A percentile compares a stretch with the other conserved stretches of the same genome.
These are phyloP conservation scores for Albula glossodonta DNA, from an alignment of 2,113 vertebrate genomes.

Conservation along the genomic window DNA sequence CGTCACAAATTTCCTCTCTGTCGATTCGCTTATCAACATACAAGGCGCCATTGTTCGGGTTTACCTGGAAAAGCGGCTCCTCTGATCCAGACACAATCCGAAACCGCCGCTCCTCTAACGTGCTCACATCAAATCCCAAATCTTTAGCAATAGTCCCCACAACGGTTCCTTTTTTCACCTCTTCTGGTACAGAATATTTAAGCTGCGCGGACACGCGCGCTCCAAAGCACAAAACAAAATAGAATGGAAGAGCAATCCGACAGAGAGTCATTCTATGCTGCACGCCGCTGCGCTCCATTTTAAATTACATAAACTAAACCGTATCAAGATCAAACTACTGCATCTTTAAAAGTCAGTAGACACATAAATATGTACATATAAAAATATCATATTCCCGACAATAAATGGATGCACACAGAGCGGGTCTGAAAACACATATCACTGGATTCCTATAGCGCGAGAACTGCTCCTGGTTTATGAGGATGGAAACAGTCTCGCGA, in stretches of 20 bases:
- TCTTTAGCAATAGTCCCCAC: slow-evolving; percentile 69
- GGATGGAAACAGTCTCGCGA: slow-evolving; percentile 1
- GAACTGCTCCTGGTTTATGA: not conserved
- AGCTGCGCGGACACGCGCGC: slow-evolving; percentile 43
- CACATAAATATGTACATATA: not conserved
- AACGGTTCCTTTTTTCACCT: slow-evolving; percentile 47
- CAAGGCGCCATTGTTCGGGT: slow-evolving; percentile 61
- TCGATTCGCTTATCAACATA: slow-evolving; percentile 51
- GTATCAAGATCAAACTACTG: no score
- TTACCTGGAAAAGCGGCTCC: slow-evolving; percentile 55
- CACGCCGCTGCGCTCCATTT: slow-evolving; percentile 51
- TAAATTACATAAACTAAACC: not conserved
- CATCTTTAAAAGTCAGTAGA: not conserved
- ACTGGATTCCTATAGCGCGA: not conserved
- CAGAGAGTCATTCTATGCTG: slow-evolving; percentile 25
- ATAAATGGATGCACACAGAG: not conserved
- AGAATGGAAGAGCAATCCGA: slow-evolving; percentile 35
- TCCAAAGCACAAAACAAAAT: slow-evolving; percentile 42
- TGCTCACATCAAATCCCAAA: slow-evolving; percentile 58
- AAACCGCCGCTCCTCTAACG: slow-evolving; percentile 49
- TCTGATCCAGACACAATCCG: slow-evolving; percentile 61
- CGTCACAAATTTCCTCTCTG: slow-evolving; percentile 62
- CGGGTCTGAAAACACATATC: not conserved
- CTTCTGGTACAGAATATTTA: slow-evolving; percentile 59
- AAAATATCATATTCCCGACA: not conserved